These are phyloP conservation scores for Chromis chromis DNA, from an alignment of 2,797 vertebrate genomes.

Conservation along the genomic window DNA sequence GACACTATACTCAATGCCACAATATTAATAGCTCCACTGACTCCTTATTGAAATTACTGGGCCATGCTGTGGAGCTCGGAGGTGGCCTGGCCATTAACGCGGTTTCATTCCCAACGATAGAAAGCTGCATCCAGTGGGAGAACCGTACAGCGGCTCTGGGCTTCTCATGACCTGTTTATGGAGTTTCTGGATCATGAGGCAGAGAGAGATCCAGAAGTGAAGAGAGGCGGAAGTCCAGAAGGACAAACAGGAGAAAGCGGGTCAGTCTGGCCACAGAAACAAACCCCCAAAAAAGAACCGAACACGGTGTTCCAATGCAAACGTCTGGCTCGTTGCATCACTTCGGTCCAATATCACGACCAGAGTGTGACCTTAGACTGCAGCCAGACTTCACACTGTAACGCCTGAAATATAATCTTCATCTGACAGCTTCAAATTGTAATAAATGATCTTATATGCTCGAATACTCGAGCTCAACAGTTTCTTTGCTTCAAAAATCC, in stretches of 20 bases:
- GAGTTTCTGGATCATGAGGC: slow-evolving; percentile 65
- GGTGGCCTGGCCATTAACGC: slow-evolving; percentile 29
- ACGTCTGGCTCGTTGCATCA: slow-evolving; percentile 34
- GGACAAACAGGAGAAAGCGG: slow-evolving; percentile 61
- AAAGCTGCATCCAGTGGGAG: slow-evolving; percentile 41
- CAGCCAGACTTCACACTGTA: slow-evolving; percentile 25
- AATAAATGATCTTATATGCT: slow-evolving; percentile 51
- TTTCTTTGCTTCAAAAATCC: slow-evolving; percentile 50
- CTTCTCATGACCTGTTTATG: slow-evolving; percentile 70
- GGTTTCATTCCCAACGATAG: slow-evolving; percentile 47
- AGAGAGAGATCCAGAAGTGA: slow-evolving; percentile 41
- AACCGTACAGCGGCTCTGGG: slow-evolving; percentile 32
- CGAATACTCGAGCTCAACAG: slow-evolving; percentile 30
- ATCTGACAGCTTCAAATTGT: slow-evolving; percentile 56
- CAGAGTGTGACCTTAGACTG: slow-evolving; percentile 49
- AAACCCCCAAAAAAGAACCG: slow-evolving; percentile 52
- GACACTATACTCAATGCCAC: background rate
- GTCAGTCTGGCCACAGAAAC: slow-evolving; percentile 57
- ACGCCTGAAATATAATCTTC: slow-evolving; percentile 49
- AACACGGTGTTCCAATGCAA: slow-evolving; percentile 40
- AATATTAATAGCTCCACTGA: slow-evolving; percentile 17
- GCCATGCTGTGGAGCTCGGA: slow-evolving; percentile 30
- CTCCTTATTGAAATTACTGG: slow-evolving; percentile 48
- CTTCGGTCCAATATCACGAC: slow-evolving; percentile 26
- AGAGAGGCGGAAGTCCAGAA: slow-evolving; percentile 29